These are phyloP conservation scores for Poeciliopsis presidionis DNA, from an alignment of 2,797 vertebrate species.

Conservation along the genomic window DNA sequence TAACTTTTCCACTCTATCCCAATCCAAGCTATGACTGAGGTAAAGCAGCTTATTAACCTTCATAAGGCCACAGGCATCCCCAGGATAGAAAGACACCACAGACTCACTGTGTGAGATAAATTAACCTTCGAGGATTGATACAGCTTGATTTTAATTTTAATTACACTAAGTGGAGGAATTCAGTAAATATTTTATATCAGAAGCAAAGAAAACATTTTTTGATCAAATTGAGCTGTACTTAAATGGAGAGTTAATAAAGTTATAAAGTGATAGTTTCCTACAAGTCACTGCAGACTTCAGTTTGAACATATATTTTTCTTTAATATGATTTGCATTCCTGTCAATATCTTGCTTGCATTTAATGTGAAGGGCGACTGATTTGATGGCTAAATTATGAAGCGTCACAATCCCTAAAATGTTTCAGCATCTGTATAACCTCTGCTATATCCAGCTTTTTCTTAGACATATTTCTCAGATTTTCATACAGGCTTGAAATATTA, in stretches of 20 bases:
- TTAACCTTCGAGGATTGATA: slow-evolving; percentile 76
- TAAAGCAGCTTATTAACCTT: slow-evolving; percentile 83
- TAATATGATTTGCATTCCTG: slow-evolving; percentile 3
- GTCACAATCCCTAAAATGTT: background rate
- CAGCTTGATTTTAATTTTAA: slow-evolving; percentile 76
- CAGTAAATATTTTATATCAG: slow-evolving; percentile 56
- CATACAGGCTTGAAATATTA: background rate
- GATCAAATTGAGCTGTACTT: slow-evolving; percentile 43
- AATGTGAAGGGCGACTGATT: background rate
- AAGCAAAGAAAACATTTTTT: slow-evolving; percentile 26
- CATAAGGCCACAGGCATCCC: slow-evolving; percentile 72
- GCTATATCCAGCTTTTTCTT: background rate
- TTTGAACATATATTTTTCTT: background rate
- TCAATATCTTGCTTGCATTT: background rate
- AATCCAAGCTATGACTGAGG: slow-evolving; percentile 56
- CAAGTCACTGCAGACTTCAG: background rate
- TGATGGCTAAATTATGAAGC: background rate
- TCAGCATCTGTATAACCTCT: background rate
- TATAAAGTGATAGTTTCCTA: slow-evolving; percentile 4
- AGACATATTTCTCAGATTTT: background rate
- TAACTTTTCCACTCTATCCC: slow-evolving; percentile 56
- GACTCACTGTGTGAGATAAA: slow-evolving; percentile 66
- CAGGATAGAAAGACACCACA: slow-evolving; percentile 59
- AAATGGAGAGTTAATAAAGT: slow-evolving; percentile 46
- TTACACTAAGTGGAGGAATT: slow-evolving; percentile 56